Conservation (phyloP, 2,888 invertebrate genomes). For the Synanthedon formicaeformis region DNA sequence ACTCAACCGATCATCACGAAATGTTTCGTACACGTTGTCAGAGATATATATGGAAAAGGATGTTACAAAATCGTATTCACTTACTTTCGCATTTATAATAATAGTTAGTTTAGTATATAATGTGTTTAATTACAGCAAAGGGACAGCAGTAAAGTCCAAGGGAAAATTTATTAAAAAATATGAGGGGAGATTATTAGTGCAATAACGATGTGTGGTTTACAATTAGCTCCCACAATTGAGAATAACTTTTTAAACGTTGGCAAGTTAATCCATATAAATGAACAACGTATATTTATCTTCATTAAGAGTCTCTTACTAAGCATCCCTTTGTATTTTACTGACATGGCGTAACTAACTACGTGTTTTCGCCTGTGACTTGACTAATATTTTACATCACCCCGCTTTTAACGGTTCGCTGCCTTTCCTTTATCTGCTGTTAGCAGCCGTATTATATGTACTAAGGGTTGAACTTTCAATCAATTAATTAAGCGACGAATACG, state of each 20-base stretch:
- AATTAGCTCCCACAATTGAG: slow-evolving; percentile 20
- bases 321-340: slow-evolving; percentile 62
- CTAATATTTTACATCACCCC: slow-evolving; percentile 65
- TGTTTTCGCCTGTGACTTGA: slow-evolving; percentile 57
- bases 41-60: too few relatives aligned
- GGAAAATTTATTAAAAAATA: too few relatives aligned
- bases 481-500: slow-evolving; percentile 64
- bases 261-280: slow-evolving; percentile 62
- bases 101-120: too few relatives aligned
- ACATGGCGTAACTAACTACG: slow-evolving; percentile 58
- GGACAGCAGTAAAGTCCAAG: too few relatives aligned
- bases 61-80: too few relatives aligned
- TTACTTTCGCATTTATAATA: too few relatives aligned
- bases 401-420: slow-evolving; percentile 57
- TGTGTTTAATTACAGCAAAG: too few relatives aligned
- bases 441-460: slow-evolving; percentile 60
- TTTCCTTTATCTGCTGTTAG: slow-evolving; percentile 60
- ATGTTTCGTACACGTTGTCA: too few relatives aligned
- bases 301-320: slow-evolving; percentile 63
- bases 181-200: too few relatives aligned
- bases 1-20: too few relatives aligned
- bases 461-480: slow-evolving; percentile 67
- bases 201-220: not conserved
- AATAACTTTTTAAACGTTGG: slow-evolving; percentile 45
- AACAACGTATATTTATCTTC: slow-evolving; percentile 65